Evolutionary conservation across 2,797 vertebrate genomes (phyloP).

Genomic region (Enteromius viviparus): DNA sequence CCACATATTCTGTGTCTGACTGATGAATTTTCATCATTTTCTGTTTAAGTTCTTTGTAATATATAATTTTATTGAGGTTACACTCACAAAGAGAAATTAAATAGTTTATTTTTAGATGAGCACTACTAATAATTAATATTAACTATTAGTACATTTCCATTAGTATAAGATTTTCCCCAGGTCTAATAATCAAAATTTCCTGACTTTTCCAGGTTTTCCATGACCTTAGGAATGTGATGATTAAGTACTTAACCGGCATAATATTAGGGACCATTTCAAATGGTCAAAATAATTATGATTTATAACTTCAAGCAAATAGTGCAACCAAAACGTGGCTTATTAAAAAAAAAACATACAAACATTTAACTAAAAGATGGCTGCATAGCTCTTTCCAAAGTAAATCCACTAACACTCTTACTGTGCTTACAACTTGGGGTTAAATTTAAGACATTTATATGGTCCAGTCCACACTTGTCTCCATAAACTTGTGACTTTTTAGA

Average conservation of each 20-base stretch:
- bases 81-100: neutral
- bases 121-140: neutral
- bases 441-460: conserved; percentile 15
- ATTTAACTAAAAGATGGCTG: conserved; percentile 43
- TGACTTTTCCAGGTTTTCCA: conserved; percentile 8
- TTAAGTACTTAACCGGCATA: neutral
- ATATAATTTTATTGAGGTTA: neutral
- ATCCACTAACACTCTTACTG: conserved; percentile 37
- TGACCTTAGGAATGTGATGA: conserved; percentile 1
- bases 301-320: conserved; percentile 75
- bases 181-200: conserved; percentile 3
- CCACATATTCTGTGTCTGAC: neutral
- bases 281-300: conserved; percentile 81
- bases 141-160: conserved; percentile 26
- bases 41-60: neutral
- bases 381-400: conserved; percentile 84
- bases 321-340: conserved; percentile 68
- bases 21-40: neutral
- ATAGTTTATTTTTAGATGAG: neutral
- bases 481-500: neutral
- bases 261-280: conserved; percentile 85
- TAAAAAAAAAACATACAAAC: conserved; percentile 63
- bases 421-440: conserved; percentile 19
- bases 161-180: conserved; percentile 67
- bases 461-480: neutral